phyloP scores from a whole-genome alignment of 2,888 invertebrate species.

The Limnephilus marmoratus region DNA sequence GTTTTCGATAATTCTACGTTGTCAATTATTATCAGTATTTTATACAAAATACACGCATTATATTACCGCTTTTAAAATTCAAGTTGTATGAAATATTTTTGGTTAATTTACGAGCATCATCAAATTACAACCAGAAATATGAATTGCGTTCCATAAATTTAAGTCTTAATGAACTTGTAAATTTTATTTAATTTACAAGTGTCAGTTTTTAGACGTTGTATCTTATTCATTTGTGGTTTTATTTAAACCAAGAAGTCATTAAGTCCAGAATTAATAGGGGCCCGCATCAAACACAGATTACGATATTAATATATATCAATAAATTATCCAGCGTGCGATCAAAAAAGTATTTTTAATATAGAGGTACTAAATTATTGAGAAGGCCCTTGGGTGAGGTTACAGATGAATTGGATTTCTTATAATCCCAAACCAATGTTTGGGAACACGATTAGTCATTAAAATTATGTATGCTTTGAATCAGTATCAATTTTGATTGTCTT shows the following conservation, averaged over 20 bases:
- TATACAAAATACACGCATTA: neutral
- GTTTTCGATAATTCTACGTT: neutral
- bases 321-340: neutral
- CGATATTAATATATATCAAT: neutral
- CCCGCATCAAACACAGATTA: neutral
- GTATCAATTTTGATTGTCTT: neutral
- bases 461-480: neutral
- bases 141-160: neutral
- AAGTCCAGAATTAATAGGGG: constrained; percentile 5
- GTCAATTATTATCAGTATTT: neutral
- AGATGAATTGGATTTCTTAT: neutral
- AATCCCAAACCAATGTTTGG: neutral
- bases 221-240: constrained; percentile 6
- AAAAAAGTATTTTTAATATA: neutral
- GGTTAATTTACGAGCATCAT: neutral
- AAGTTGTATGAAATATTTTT: neutral
- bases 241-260: neutral
- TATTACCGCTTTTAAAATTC: neutral
- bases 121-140: constrained; percentile 19
- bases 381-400: neutral
- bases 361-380: neutral
- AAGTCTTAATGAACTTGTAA: constrained; percentile 23
- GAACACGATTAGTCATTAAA: neutral
- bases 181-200: constrained; percentile 30
- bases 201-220: constrained; percentile 26